Evolutionary conservation across 2,888 invertebrate genomes (phyloP), one percentile per base, ranked within the genome.

Genomic region (Cephus nigrinus): DNA sequence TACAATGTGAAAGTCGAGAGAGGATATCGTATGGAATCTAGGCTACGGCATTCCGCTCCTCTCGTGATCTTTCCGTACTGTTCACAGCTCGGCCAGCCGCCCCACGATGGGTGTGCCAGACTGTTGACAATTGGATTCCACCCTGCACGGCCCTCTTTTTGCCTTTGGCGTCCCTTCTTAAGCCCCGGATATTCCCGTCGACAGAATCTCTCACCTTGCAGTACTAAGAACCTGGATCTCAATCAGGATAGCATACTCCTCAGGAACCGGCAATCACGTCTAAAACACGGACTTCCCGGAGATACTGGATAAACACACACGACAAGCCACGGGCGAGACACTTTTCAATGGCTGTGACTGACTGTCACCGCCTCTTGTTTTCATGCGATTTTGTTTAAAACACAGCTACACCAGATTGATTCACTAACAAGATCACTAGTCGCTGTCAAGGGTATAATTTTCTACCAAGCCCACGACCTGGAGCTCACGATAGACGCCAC

Each of bases 91-190:
- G 4, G 15, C 71, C 71, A 71, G 71, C 71, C 71, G 71, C 71
- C 31, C 31, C 71, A 33, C 68, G 76, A 79, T 79, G 79, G 76
- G 76, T 76, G 79, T 76, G 79, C 76, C 79, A 75, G 55, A 78
- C 79, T 84, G 84, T 85, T 85, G 84, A 85, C 85, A 84, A 84
- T 84, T 78, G 79, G 82, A 83, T 81, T 82, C 81, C 80, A 80
- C 82, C 76, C 76, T 32, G 69, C 32, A 55, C 72, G 31, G 69
- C 68, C 75, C 35, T 69, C 36, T 30, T 74, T 12, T 74, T 30
- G 74, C 71, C 31, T 71, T 71, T 30, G 12, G 71, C 71, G 71
- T 31, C 32, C 31, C 71, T 55, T 55, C 55, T 23, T 55, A 68
- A 36, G 55, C 31, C 31, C 55, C 36, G 12, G 30, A 75, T 36